Evolutionary conservation across 2,888 invertebrate species (phyloP).

Genomic region (Drosophila imparisetae): DNA sequence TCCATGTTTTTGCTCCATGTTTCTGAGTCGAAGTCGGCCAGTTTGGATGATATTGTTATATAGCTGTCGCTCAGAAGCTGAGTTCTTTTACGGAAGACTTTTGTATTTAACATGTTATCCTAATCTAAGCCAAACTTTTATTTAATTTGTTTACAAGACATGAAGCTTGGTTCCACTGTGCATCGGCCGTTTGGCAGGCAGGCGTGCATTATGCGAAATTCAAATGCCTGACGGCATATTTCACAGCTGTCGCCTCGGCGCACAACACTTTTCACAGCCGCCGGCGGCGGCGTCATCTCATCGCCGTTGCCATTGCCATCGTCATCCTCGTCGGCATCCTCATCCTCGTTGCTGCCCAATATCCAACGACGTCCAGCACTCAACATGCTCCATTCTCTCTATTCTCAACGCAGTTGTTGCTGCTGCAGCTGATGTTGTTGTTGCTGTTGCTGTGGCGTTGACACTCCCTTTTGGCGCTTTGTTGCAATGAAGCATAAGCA

Average conservation of each 20-base stretch:
- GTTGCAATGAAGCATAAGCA: conserved; percentile 69
- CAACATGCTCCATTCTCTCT: conserved; percentile 12
- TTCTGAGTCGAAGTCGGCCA: no score
- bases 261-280: conserved; percentile 69
- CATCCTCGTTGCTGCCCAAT: conserved; percentile 31
- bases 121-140: background rate
- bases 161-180: conserved; percentile 47
- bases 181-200: conserved; percentile 65
- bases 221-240: conserved; percentile 81
- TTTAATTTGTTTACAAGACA: background rate
- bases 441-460: conserved; percentile 47
- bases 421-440: conserved; percentile 9
- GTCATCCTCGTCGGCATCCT: conserved; percentile 2
- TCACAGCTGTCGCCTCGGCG: conserved; percentile 78
- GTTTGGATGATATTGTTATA: no score
- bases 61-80: no score
- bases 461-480: conserved; percentile 75
- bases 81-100: no score
- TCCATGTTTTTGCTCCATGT: no score
- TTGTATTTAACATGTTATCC: background rate
- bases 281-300: conserved; percentile 34
- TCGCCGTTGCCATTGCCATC: conserved; percentile 3
- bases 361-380: conserved; percentile 18
- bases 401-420: conserved; percentile 17
- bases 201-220: conserved; percentile 82